Conservation (phyloP, 2,797 vertebrate species). For the Leptatherina wallacei region DNA sequence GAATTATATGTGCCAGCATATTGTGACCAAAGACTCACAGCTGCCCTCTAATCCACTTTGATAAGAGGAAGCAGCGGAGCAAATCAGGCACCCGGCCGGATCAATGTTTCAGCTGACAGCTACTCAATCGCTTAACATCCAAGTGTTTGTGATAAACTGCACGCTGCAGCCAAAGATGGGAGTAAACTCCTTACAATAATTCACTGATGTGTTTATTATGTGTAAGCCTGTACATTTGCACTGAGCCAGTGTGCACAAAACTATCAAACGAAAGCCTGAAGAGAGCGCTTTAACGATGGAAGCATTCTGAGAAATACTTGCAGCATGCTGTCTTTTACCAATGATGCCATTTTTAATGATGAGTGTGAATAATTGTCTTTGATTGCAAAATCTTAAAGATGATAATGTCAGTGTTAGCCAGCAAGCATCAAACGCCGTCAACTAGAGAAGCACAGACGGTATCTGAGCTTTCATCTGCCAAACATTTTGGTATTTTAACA, state of each 20-base stretch:
- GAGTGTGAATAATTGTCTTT: conserved; percentile 24
- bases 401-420: not conserved
- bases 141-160: conserved; percentile 57
- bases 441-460: not conserved
- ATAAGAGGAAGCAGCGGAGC: conserved; percentile 34
- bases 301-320: not conserved
- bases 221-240: not conserved
- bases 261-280: conserved; percentile 19
- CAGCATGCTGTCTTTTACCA: not conserved
- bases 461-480: conserved; percentile 8
- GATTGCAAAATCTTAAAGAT: conserved; percentile 13
- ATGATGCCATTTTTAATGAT: not conserved
- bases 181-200: conserved; percentile 35
- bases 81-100: conserved; percentile 35
- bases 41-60: conserved; percentile 44
- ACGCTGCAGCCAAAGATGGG: conserved; percentile 5
- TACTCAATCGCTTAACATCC: conserved; percentile 36
- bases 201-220: conserved; percentile 48
- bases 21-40: conserved; percentile 32
- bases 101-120: conserved; percentile 62
- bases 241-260: not conserved
- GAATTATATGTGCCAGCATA: conserved; percentile 37
- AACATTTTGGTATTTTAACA: conserved; percentile 9
- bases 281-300: conserved; percentile 6
- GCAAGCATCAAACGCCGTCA: not conserved